A percentile compares a stretch with the other conserved stretches of the same genome.
These are phyloP conservation scores for Leptoclinus maculatus DNA, from an alignment of 2,797 vertebrate species.

Conservation along the genomic window DNA sequence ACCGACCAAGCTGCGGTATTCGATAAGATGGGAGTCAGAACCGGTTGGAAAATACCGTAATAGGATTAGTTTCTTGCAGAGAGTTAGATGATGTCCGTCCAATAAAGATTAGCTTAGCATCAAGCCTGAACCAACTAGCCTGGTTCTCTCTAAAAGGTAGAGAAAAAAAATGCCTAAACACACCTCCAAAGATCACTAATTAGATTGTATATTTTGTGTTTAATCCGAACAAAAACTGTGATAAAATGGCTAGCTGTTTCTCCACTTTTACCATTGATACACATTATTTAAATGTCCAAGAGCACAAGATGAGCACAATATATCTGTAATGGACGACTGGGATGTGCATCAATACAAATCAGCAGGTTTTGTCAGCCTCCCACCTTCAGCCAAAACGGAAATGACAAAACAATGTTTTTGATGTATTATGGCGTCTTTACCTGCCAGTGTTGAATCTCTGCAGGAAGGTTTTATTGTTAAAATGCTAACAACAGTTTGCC, in stretches of 20 bases:
- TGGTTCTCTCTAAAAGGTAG: neutral
- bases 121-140: no score
- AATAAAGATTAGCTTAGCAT: neutral
- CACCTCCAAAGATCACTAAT: neutral
- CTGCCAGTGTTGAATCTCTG: neutral
- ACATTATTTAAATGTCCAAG: constrained; percentile 24
- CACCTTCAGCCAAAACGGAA: neutral
- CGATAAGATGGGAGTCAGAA: no score
- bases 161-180: neutral
- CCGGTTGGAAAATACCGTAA: neutral
- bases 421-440: neutral
- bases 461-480: constrained; percentile 7
- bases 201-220: neutral
- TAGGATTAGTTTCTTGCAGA: neutral
- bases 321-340: neutral
- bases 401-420: constrained; percentile 1
- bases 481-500: constrained; percentile 9
- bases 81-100: neutral
- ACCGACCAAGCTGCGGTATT: no score
- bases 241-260: no score
- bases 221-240: neutral
- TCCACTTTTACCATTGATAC: neutral
- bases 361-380: neutral
- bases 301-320: constrained; percentile 23
- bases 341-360: constrained; percentile 25